Evolutionary conservation across 2,797 vertebrate species (phyloP).

Genomic region (Enteromius treurensis): DNA sequence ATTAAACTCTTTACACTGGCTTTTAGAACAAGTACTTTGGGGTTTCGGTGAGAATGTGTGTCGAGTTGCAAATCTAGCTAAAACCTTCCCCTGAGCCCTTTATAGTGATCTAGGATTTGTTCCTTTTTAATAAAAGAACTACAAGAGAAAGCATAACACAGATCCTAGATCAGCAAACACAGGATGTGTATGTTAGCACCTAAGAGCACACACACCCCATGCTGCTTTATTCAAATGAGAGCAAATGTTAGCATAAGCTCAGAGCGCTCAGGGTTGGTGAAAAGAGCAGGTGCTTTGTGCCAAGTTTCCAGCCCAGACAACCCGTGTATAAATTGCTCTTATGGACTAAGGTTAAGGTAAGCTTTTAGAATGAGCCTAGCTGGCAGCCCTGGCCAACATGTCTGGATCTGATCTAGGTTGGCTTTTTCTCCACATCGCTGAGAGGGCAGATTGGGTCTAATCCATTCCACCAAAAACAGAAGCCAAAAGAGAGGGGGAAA

Average conservation of each 20-base stretch:
- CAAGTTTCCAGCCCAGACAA: conserved; percentile 45
- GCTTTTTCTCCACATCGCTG: conserved; percentile 20
- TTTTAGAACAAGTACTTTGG: background rate
- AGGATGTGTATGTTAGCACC: background rate
- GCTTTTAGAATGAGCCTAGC: background rate
- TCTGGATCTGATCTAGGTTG: conserved; percentile 34
- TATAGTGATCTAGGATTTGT: background rate
- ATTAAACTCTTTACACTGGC: conserved; percentile 6
- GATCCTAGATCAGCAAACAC: conserved; percentile 17
- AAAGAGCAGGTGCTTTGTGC: conserved; percentile 24
- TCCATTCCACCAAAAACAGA: conserved; percentile 16
- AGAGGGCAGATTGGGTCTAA: conserved; percentile 25
- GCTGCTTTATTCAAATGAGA: conserved; percentile 28
- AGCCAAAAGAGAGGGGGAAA: background rate
- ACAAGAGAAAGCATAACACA: conserved; percentile 7
- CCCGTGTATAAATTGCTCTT: conserved; percentile 39
- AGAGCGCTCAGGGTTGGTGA: conserved; percentile 14
- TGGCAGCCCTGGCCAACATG: conserved; percentile 12
- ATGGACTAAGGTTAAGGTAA: conserved; percentile 24
- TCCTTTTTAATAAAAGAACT: background rate
- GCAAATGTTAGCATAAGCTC: conserved; percentile 39
- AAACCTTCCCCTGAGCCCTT: conserved; percentile 5
- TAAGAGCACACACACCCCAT: conserved; percentile 16
- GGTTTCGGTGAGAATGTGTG: background rate
- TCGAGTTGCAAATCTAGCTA: background rate